Conservation (phyloP, 2,888 invertebrate genomes). For the Eurytoma adleriae region DNA sequence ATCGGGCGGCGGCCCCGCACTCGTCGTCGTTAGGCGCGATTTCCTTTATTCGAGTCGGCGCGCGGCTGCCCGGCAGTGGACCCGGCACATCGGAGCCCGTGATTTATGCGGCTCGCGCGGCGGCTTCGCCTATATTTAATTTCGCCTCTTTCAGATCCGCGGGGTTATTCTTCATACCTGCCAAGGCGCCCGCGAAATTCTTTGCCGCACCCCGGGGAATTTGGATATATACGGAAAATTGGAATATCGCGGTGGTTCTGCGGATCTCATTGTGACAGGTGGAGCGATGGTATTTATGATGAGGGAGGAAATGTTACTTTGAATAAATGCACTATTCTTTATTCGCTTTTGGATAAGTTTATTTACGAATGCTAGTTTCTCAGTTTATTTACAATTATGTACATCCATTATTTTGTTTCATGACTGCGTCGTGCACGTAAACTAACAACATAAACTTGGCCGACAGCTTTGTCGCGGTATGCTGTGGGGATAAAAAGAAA, state of each 20-base stretch:
- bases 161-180: conserved; percentile 4
- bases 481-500: too few relatives aligned
- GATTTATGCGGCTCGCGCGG: conserved; percentile 18
- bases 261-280: conserved; percentile 27
- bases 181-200: background rate
- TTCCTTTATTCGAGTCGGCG: conserved; percentile 18
- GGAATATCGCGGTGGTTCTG: conserved; percentile 49
- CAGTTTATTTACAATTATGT: too few relatives aligned
- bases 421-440: too few relatives aligned
- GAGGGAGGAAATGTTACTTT: background rate
- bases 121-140: conserved; percentile 28
- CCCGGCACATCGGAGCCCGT: background rate
- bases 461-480: too few relatives aligned
- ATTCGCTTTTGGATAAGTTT: too few relatives aligned
- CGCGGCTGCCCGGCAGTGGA: too few relatives aligned
- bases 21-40: conserved; percentile 14
- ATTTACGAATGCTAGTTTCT: too few relatives aligned
- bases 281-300: conserved; percentile 39
- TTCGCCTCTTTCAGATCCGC: conserved; percentile 18
- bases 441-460: too few relatives aligned
- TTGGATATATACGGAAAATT: conserved; percentile 1
- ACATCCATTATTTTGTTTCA: too few relatives aligned
- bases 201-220: background rate
- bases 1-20: background rate
- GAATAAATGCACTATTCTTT: too few relatives aligned